Conservation (phyloP, 2,113 vertebrate species). For the Cairina moschata region DNA sequence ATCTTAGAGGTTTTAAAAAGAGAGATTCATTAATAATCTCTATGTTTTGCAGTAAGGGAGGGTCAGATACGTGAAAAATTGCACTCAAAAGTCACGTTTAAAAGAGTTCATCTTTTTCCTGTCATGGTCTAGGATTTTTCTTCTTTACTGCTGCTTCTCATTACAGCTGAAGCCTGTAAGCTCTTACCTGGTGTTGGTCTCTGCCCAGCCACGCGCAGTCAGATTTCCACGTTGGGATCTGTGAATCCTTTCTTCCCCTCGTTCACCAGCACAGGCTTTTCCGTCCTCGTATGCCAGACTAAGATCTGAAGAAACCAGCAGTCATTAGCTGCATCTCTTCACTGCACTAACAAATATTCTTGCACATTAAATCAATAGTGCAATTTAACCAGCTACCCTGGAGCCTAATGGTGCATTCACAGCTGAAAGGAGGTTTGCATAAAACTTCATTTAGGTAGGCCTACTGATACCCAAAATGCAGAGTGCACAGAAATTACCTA, state of each 20-base stretch:
- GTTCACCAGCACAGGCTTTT: conserved; percentile 97
- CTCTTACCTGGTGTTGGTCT: conserved; percentile 29
- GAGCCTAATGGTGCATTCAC: conserved; percentile 32
- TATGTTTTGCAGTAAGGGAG: neutral
- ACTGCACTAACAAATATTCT: conserved; percentile 23
- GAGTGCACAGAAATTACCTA: conserved; percentile 31
- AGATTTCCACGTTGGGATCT: conserved; percentile 96
- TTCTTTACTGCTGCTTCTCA: neutral
- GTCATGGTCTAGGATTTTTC: neutral
- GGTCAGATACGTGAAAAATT: neutral
- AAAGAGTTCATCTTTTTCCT: neutral
- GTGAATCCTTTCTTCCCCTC: conserved; percentile 99
- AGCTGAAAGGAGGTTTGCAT: conserved; percentile 19
- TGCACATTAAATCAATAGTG: conserved; percentile 53
- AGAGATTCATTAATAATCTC: neutral
- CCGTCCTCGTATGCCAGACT: conserved; percentile 98
- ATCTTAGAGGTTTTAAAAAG: neutral
- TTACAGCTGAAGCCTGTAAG: rapidly evolving
- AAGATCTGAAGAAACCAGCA: conserved; percentile 85
- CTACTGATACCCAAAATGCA: neutral
- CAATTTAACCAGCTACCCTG: conserved; percentile 33
- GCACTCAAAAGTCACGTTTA: neutral
- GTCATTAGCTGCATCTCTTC: conserved; percentile 37
- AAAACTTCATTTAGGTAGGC: conserved; percentile 24
- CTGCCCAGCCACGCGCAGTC: conserved; percentile 54